Evolutionary conservation across 2,888 invertebrate species (phyloP).

Genomic region (Dasysyrphus tricinctus): DNA sequence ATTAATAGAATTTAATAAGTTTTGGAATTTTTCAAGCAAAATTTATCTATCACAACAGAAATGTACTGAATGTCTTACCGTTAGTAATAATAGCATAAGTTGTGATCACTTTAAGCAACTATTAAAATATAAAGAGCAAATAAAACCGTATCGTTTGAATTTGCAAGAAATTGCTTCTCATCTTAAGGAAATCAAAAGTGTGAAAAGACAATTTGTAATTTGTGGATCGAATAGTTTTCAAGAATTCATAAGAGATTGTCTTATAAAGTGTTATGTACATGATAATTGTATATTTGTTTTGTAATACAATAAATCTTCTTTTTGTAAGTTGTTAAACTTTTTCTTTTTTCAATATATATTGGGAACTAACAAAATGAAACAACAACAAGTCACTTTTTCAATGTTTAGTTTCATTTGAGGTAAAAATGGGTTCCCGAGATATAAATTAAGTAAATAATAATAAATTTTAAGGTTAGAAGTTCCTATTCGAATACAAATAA

Average conservation of each 20-base stretch:
- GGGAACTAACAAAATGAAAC: too few relatives aligned
- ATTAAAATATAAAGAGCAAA: constrained; percentile 80
- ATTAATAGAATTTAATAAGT: constrained; percentile 85
- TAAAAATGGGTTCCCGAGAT: too few relatives aligned
- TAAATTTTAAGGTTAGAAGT: too few relatives aligned
- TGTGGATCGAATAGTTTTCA: constrained; percentile 78
- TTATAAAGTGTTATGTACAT: constrained; percentile 24
- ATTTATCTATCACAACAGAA: constrained; percentile 85
- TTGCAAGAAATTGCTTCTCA: constrained; percentile 45
- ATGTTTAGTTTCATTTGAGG: too few relatives aligned
- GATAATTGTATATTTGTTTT: constrained; percentile 46
- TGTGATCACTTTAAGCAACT: constrained; percentile 77
- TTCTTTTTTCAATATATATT: too few relatives aligned
- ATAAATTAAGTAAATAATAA: too few relatives aligned
- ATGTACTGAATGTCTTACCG: constrained; percentile 72
- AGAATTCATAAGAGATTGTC: constrained; percentile 67
- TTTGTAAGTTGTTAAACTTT: not conserved
- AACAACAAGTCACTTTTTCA: too few relatives aligned
- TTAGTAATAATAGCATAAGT: constrained; percentile 57
- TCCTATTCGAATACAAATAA: too few relatives aligned
- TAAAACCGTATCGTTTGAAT: constrained; percentile 60
- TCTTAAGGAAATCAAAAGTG: constrained; percentile 14
- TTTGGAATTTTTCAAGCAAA: constrained; percentile 90
- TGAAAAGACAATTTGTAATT: constrained; percentile 58
- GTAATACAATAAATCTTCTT: not conserved